Conservation (phyloP, 2,888 invertebrate species). For the Octonoba sinensis region DNA sequence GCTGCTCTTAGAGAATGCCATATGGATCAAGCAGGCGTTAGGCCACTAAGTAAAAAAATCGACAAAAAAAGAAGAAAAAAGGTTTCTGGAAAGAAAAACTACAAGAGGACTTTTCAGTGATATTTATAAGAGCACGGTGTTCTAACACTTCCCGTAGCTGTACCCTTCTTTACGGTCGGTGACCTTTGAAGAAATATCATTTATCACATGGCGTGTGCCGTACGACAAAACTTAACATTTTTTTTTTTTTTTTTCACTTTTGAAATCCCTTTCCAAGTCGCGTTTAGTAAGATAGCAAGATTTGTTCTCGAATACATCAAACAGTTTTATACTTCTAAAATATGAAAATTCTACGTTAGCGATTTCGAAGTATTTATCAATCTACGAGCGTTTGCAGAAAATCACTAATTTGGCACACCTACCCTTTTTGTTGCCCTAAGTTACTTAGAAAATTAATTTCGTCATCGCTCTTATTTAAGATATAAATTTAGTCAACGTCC, state of each 20-base stretch:
- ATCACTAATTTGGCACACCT: too few species aligned
- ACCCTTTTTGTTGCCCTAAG: too few species aligned
- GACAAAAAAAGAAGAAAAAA: constrained; percentile 32
- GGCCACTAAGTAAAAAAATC: constrained; percentile 1
- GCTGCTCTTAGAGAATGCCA: constrained; percentile 31
- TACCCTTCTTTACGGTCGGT: constrained; percentile 47
- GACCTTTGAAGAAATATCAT: constrained; percentile 33
- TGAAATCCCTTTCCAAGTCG: too few species aligned
- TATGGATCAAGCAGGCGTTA: constrained; percentile 26
- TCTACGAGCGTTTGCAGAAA: too few species aligned
- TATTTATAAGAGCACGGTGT: constrained; percentile 39
- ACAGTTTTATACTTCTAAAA: too few species aligned
- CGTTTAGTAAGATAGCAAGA: too few species aligned
- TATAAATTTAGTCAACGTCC: too few species aligned
- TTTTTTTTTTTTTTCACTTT: background rate
- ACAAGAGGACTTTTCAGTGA: constrained; percentile 50
- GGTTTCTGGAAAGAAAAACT: constrained; percentile 54
- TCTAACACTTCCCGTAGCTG: constrained; percentile 33
- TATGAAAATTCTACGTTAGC: too few species aligned
- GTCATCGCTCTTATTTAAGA: too few species aligned
- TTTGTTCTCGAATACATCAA: too few species aligned
- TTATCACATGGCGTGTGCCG: constrained; percentile 44
- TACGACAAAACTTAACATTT: constrained; percentile 37
- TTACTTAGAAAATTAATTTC: too few species aligned
- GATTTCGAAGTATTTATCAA: too few species aligned